Evolutionary conservation across 1,140 invertebrate genomes (phyloP).

Genomic region (Bacillus rossius): DNA sequence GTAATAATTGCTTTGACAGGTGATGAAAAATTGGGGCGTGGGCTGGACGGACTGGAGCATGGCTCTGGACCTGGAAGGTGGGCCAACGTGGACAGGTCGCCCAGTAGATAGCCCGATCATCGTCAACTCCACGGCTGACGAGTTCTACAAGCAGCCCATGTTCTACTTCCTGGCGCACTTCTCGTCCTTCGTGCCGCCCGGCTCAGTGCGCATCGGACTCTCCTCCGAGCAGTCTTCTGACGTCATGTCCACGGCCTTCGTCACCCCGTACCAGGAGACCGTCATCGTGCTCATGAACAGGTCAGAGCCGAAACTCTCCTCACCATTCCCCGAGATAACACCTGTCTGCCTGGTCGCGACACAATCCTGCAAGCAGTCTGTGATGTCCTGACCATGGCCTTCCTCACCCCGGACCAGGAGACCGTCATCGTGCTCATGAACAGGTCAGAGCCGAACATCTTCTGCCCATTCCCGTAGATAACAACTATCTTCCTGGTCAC

Average conservation of each 20-base stretch:
- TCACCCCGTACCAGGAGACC: constrained; percentile 35
- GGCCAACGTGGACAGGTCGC: constrained; percentile 56
- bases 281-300: constrained; percentile 42
- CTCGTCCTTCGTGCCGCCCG: neutral
- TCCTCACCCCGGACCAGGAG: no score
- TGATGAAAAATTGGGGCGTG: constrained; percentile 52
- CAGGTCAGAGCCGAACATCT: no score
- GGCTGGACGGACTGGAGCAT: constrained; percentile 64
- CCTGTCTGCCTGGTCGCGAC: no score
- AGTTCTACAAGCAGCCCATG: constrained; percentile 58
- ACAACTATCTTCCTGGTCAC: no score
- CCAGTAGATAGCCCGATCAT: constrained; percentile 54
- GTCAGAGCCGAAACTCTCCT: no score
- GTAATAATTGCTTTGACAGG: no score
- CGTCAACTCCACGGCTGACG: constrained; percentile 42
- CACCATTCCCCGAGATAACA: no score
- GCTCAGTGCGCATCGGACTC: neutral
- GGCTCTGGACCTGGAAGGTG: constrained; percentile 49
- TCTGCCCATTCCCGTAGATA: no score
- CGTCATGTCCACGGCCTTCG: constrained; percentile 36
- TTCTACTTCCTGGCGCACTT: neutral
- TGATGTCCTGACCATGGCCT: no score
- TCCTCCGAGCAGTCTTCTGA: neutral
- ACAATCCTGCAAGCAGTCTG: no score
- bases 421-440: no score